These are phyloP conservation scores for Lasioglossum albipes DNA, from an alignment of 1,140 invertebrate species.

Conservation along the genomic window DNA sequence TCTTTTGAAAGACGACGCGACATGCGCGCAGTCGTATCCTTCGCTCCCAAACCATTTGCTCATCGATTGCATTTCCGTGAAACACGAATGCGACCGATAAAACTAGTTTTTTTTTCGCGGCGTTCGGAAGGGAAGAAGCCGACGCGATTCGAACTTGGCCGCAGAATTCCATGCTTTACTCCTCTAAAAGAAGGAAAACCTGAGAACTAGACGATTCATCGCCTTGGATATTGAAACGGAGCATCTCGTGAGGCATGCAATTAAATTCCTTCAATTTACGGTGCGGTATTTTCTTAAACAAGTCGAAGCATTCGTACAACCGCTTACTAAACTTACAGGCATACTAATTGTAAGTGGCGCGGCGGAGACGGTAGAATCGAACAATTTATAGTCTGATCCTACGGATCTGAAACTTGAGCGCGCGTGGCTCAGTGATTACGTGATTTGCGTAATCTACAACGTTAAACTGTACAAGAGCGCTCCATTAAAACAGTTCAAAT, in stretches of 20 bases:
- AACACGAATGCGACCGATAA: too few species aligned
- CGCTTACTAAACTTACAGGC: conserved; percentile 64
- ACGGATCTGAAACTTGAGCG: too few species aligned
- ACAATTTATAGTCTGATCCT: neutral
- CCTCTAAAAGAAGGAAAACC: conserved; percentile 49
- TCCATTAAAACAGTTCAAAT: too few species aligned
- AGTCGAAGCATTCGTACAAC: conserved; percentile 63
- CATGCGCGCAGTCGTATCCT: conserved; percentile 7
- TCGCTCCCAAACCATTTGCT: neutral
- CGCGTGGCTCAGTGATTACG: too few species aligned
- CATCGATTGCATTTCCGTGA: too few species aligned
- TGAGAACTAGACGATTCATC: conserved; percentile 47
- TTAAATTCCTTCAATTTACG: conserved; percentile 52
- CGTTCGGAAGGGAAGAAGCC: conserved; percentile 31
- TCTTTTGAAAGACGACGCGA: neutral
- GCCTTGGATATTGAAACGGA: conserved; percentile 51
- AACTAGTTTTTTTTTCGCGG: neutral
- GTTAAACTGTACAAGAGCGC: too few species aligned
- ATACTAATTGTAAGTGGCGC: conserved; percentile 21
- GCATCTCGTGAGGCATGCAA: conserved; percentile 60
- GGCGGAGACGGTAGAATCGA: conserved; percentile 10
- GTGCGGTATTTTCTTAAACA: conserved; percentile 59
- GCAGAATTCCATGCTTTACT: conserved; percentile 50
- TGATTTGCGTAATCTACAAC: too few species aligned
- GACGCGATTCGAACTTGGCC: conserved; percentile 34